These are phyloP conservation scores for Cygnus atratus DNA, from an alignment of 2,113 vertebrate genomes.

Conservation along the genomic window DNA sequence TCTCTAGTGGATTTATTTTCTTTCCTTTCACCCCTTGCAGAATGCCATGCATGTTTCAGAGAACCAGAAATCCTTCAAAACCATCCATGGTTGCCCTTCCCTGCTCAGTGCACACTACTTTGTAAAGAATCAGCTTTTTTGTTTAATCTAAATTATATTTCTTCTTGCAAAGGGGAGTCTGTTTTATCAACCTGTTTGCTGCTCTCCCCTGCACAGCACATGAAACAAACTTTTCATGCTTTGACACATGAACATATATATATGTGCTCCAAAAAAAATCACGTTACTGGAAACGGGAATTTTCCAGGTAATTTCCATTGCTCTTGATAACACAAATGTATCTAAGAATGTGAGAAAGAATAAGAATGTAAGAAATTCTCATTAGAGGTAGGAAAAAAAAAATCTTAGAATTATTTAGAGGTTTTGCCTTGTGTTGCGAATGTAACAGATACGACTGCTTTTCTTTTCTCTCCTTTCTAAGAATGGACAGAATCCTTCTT, in stretches of 20 bases:
- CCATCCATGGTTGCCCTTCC: not conserved
- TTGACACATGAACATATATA: not conserved
- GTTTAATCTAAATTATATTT: not conserved
- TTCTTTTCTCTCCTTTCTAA: not conserved
- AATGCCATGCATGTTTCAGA: not conserved
- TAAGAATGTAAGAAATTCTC: rapidly evolving
- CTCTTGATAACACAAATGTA: not conserved
- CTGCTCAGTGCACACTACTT: not conserved
- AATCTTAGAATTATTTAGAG: rapidly evolving
- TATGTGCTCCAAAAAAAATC: not conserved
- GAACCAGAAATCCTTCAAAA: not conserved
- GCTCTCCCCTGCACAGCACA: not conserved
- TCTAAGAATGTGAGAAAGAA: not conserved
- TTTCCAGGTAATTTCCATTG: not conserved
- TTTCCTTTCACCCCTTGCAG: not conserved
- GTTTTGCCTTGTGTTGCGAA: not conserved
- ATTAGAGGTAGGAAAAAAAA: not conserved
- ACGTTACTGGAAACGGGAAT: not conserved
- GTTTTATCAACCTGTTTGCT: conserved; percentile 24
- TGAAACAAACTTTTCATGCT: not conserved
- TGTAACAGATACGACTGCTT: not conserved
- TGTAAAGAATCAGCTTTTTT: not conserved
- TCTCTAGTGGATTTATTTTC: not conserved
- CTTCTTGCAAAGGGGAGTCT: not conserved
- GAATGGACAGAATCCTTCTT: not conserved